These are phyloP conservation scores for Aegotheles bennettii DNA, from an alignment of 2,113 vertebrate species.

Conservation along the genomic window DNA sequence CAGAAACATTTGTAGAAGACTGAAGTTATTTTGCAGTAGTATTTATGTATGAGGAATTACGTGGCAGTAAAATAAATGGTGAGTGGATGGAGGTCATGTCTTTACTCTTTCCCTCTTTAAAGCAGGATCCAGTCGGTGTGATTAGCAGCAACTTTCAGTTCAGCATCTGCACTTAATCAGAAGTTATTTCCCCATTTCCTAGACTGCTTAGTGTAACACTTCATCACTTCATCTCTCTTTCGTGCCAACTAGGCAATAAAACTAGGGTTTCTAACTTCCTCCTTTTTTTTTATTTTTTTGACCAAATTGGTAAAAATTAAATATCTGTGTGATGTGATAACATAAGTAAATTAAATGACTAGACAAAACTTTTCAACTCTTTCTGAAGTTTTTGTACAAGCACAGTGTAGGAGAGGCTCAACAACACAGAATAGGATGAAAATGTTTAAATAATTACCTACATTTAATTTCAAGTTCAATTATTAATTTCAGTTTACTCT, in stretches of 20 bases:
- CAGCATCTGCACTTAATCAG: constrained; percentile 71
- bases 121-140: constrained; percentile 17
- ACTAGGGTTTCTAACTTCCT: constrained; percentile 20
- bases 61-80: not conserved
- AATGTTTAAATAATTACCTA: not conserved
- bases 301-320: no score
- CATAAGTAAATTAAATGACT: not conserved
- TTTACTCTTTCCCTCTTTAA: constrained; percentile 30
- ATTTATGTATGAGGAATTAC: constrained; percentile 1
- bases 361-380: not conserved
- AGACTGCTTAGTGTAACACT: constrained; percentile 54
- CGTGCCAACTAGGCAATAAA: constrained; percentile 18
- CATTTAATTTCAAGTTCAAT: not conserved
- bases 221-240: constrained; percentile 50
- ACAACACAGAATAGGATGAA: not conserved
- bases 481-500: not conserved
- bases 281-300: not conserved
- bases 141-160: constrained; percentile 60
- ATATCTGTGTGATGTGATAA: constrained; percentile 5
- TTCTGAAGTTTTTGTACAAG: not conserved
- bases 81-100: not conserved
- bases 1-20: constrained; percentile 45
- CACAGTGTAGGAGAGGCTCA: not conserved
- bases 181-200: constrained; percentile 65
- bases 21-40: constrained; percentile 10